Conservation (phyloP, 2,797 vertebrate genomes). For the Arnoldichthys spilopterus region DNA sequence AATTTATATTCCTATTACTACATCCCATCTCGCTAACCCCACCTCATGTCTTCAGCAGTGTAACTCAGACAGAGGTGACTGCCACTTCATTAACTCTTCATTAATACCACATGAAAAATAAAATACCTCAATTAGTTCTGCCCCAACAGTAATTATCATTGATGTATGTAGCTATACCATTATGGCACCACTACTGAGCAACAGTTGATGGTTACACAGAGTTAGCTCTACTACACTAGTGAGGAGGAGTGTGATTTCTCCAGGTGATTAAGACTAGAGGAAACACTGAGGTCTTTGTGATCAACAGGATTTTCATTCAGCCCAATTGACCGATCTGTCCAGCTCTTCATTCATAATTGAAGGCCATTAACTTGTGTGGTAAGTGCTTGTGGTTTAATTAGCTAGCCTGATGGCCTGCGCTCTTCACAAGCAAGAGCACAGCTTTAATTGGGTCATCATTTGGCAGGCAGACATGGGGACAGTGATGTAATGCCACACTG, state of each 20-base stretch:
- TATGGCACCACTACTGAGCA: background rate
- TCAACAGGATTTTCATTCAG: slow-evolving; percentile 46
- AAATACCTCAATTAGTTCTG: background rate
- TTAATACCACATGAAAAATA: background rate
- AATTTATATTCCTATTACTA: background rate
- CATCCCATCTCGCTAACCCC: background rate
- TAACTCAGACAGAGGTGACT: slow-evolving; percentile 19
- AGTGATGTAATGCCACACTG: slow-evolving; percentile 35
- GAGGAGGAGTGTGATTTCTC: background rate
- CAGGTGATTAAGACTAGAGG: slow-evolving; percentile 12
- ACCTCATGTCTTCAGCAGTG: background rate
- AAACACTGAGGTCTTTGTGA: slow-evolving; percentile 45
- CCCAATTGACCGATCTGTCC: slow-evolving; percentile 48
- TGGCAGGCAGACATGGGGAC: slow-evolving; percentile 39
- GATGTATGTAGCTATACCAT: background rate
- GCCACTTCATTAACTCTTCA: background rate
- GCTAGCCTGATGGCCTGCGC: slow-evolving; percentile 52
- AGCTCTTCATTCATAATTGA: slow-evolving; percentile 68
- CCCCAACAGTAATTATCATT: background rate
- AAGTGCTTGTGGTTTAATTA: slow-evolving; percentile 64
- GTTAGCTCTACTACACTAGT: background rate
- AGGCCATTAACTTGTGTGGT: slow-evolving; percentile 63
- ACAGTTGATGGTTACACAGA: background rate
- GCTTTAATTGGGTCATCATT: slow-evolving; percentile 60
- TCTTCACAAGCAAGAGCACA: slow-evolving; percentile 47